A percentile compares a stretch with the other conserved stretches of the same genome.
Evolutionary conservation across 1,140 invertebrate species (phyloP).

Genomic region (Achatina immaculata): DNA sequence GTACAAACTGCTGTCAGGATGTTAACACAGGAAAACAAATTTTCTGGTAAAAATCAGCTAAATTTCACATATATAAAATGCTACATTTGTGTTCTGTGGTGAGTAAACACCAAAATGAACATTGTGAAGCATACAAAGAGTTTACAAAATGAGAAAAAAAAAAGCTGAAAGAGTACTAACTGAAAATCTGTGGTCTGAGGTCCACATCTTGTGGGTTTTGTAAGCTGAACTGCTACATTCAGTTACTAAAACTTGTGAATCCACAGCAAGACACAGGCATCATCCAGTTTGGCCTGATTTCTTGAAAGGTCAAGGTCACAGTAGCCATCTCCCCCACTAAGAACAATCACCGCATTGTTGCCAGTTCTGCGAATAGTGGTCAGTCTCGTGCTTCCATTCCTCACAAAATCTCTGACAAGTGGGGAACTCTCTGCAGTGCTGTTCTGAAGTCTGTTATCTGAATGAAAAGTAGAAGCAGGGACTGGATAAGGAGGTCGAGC

Average conservation of each 20-base stretch:
- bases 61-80: too few relatives aligned
- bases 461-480: neutral
- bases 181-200: too few relatives aligned
- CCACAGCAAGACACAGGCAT: conserved; percentile 62
- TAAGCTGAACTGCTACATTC: too few relatives aligned
- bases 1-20: too few relatives aligned
- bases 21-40: too few relatives aligned
- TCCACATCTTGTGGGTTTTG: too few relatives aligned
- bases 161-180: too few relatives aligned
- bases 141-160: too few relatives aligned
- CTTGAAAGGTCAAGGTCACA: conserved; percentile 53
- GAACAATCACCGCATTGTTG: conserved; percentile 61
- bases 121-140: too few relatives aligned
- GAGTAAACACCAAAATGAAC: too few relatives aligned
- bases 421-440: neutral
- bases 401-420: neutral
- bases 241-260: conserved; percentile 65
- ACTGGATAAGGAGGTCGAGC: neutral
- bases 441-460: neutral
- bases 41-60: too few relatives aligned
- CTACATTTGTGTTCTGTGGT: too few relatives aligned
- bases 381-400: neutral
- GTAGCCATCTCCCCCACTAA: conserved; percentile 66
- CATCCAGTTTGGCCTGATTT: conserved; percentile 42
- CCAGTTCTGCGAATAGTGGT: conserved; percentile 18